Percentiles rank a stretch among this genome's conserved stretches.
Conservation (phyloP, 1,140 invertebrate genomes). For the Danaus melanippus region DNA sequence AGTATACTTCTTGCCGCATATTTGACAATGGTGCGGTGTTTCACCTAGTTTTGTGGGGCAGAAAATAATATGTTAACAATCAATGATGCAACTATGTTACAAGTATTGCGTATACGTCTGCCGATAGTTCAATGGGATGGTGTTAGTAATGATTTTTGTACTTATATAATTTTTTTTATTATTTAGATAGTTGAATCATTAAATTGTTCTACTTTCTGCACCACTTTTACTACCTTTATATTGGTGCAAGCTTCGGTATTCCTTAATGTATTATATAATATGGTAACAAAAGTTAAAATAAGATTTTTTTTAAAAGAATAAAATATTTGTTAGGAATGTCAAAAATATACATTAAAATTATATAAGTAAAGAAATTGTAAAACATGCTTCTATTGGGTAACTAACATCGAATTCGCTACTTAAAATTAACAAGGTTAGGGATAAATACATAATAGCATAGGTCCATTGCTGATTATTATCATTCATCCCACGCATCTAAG, state of each 20-base stretch:
- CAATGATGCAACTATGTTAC: conserved; percentile 67
- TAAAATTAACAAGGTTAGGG: too few species aligned
- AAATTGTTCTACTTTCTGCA: conserved; percentile 65
- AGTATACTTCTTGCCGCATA: conserved; percentile 84
- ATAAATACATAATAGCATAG: too few species aligned
- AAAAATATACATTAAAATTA: too few species aligned
- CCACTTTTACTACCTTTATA: conserved; percentile 37
- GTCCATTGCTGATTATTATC: too few species aligned
- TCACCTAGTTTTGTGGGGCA: conserved; percentile 72
- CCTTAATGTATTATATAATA: conserved; percentile 16
- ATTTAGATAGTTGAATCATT: conserved; percentile 65
- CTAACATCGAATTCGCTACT: too few species aligned
- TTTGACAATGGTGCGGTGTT: conserved; percentile 81
- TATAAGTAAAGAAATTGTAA: too few species aligned
- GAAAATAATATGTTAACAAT: conserved; percentile 69
- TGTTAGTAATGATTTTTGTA: too few species aligned
- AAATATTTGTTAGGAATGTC: not conserved
- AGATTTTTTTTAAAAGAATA: conserved; percentile 4
- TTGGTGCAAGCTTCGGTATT: conserved; percentile 63
- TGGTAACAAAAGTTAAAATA: not conserved
- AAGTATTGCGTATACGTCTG: not conserved
- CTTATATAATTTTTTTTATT: conserved; percentile 3
- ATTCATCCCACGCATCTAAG: too few species aligned
- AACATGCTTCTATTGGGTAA: too few species aligned
- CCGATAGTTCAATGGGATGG: too few species aligned